These are phyloP conservation scores for Drosophila novamexicana DNA, from an alignment of 1,140 invertebrate species.

Conservation along the genomic window DNA sequence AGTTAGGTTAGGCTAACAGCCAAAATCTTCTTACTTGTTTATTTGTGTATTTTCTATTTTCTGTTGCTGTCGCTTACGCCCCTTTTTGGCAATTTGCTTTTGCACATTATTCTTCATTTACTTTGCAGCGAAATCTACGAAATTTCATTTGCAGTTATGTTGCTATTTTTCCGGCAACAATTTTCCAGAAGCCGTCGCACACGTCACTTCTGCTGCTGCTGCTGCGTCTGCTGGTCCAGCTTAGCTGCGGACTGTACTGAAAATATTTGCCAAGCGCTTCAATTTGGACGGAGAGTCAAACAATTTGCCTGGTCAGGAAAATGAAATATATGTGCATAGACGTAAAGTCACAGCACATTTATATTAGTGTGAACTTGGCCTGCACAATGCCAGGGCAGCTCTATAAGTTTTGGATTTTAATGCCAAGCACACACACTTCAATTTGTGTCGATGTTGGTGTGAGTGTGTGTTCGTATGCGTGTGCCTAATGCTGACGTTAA, in stretches of 20 bases:
- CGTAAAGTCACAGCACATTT: conserved; percentile 18
- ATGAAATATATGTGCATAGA: conserved; percentile 48
- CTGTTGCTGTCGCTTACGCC: conserved; percentile 6
- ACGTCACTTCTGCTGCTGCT: background rate
- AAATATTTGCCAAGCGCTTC: conserved; percentile 79
- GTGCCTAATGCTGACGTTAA: conserved; percentile 49
- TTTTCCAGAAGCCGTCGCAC: conserved; percentile 8
- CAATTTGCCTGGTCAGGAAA: conserved; percentile 62
- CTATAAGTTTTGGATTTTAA: conserved; percentile 29
- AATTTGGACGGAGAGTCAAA: conserved; percentile 74
- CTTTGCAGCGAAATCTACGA: conserved; percentile 75
- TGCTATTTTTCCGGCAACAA: conserved; percentile 66
- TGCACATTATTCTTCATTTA: conserved; percentile 81
- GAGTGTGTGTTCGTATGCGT: conserved; percentile 11
- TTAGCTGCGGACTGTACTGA: conserved; percentile 23
- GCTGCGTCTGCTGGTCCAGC: background rate
- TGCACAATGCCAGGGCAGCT: background rate
- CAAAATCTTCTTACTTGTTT: background rate
- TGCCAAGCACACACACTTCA: conserved; percentile 22
- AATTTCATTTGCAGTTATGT: conserved; percentile 82
- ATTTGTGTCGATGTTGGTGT: conserved; percentile 3
- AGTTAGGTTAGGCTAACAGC: background rate
- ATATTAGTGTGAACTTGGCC: conserved; percentile 41
- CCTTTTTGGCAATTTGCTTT: conserved; percentile 71
- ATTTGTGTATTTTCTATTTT: conserved; percentile 7